Evolutionary conservation across 2,888 invertebrate genomes (phyloP), one percentile per base, ranked within the genome.

Genomic region (Leptopilina drosophilae): DNA sequence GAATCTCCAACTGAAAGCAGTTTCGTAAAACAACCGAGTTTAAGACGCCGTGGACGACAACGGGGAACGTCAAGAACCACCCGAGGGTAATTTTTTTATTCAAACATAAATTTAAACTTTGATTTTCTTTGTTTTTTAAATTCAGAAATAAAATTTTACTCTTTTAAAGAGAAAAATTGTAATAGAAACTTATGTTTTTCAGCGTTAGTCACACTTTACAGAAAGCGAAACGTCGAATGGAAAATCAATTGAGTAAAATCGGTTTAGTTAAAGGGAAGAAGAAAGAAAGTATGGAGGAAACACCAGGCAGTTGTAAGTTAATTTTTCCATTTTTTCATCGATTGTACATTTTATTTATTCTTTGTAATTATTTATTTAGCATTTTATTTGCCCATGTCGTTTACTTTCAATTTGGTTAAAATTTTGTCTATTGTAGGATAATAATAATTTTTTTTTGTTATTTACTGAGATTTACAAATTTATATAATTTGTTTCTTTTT

Each of bases 231-330:
- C 95, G 97, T 85, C 93, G 97, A 86, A 96, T 98, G 87, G 98
- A 98, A 92, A 97, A 98, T 88, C 95, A 98, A 85, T 93, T 98
- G 79, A 97, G 95, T 88, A 95, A 96, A 91, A 95, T 97, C 86
- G 96, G 97, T 9, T 93, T 97, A 77, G 94, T 95, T 11, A 97
- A 97, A 90, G 96, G 96, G 90, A 95, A 95, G 15, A 98, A 98
- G 90, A 97, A 97, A 91, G 96, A 97, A 92, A 97, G 97, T 88
- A 94, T 96, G 82, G 98, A 98, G 92, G 98, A 98, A 91, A 94
- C 96, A 2, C 95, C 95, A 81, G 96, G 96, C 85, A 95, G 94
- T 88, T 95, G 96, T 96, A 92, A 94, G 94, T 91, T 46, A 49
- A 76, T 75, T 64, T 73, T 59, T 26, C 65, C 3, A 26, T 20